These are phyloP conservation scores for Kryptolebias marmoratus DNA, from an alignment of 2,113 vertebrate species.

Conservation along the genomic window DNA sequence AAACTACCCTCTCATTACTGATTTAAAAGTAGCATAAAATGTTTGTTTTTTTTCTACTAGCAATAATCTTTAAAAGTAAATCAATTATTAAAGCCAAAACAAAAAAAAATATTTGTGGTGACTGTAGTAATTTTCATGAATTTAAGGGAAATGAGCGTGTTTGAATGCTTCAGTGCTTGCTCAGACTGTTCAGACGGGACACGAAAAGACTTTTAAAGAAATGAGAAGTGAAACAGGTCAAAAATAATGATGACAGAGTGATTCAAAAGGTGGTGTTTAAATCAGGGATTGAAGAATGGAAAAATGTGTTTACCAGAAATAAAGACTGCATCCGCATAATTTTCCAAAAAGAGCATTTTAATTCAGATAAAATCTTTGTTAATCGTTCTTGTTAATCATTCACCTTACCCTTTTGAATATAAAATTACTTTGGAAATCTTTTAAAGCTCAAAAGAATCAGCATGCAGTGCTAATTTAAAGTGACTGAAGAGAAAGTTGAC, in stretches of 20 bases:
- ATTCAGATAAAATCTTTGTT: too few relatives aligned
- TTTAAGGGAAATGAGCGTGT: not conserved
- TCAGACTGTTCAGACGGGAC: not conserved
- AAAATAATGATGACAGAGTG: slow-evolving; percentile 18
- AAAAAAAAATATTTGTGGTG: not conserved
- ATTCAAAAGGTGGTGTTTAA: slow-evolving; percentile 8
- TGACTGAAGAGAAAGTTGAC: slow-evolving; percentile 8
- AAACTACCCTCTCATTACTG: too few relatives aligned
- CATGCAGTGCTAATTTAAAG: slow-evolving; percentile 35
- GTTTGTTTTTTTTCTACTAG: not conserved
- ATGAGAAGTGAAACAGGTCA: slow-evolving; percentile 41
- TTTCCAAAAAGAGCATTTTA: not conserved
- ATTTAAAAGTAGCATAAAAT: not conserved
- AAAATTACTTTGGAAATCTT: not conserved
- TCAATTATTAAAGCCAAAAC: not conserved
- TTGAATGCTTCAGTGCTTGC: slow-evolving; percentile 5
- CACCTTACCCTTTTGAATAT: not conserved
- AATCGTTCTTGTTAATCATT: too few relatives aligned
- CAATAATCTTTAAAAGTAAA: slow-evolving; percentile 1
- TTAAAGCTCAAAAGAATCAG: slow-evolving; percentile 1
- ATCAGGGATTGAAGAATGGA: slow-evolving; percentile 2
- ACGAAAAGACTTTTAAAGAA: slow-evolving; percentile 5
- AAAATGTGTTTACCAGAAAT: not conserved
- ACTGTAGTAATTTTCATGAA: not conserved
- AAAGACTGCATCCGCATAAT: not conserved